Evolutionary conservation across 2,113 vertebrate genomes (phyloP).

Genomic region (Tachycineta bicolor): DNA sequence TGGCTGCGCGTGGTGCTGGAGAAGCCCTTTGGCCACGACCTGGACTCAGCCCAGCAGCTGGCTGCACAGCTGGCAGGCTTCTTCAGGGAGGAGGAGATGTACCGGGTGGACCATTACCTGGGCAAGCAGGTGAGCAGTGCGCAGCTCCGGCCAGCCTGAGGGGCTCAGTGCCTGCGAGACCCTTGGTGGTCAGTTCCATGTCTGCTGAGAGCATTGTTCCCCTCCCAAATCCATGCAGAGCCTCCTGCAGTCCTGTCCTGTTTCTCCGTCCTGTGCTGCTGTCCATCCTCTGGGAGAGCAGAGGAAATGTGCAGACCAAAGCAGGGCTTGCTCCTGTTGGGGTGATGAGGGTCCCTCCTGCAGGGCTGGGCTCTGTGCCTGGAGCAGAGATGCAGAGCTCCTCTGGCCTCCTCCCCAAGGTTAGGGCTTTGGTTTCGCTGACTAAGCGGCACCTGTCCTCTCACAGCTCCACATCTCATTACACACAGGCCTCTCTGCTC

Average conservation of each 20-base stretch:
- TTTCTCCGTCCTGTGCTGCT: not conserved
- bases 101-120: slow-evolving; percentile 94
- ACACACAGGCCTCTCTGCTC: not conserved
- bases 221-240: not conserved
- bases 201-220: accelerated
- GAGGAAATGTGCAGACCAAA: not conserved
- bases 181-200: not conserved
- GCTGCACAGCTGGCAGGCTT: slow-evolving; percentile 79
- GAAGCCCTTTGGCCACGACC: slow-evolving; percentile 95
- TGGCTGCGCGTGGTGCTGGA: slow-evolving; percentile 94
- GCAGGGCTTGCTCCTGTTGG: not conserved
- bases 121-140: slow-evolving; percentile 88
- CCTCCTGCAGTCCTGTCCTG: not conserved
- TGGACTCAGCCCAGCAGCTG: slow-evolving; percentile 84
- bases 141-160: not conserved
- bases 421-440: slow-evolving; percentile 51
- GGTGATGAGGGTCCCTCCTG: not conserved
- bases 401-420: slow-evolving; percentile 39
- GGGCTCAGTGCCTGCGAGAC: not conserved
- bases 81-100: slow-evolving; percentile 94
- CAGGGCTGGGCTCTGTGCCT: not conserved
- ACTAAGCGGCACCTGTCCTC: not conserved
- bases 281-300: not conserved
- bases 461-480: not conserved
- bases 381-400: not conserved